Evolutionary conservation across 2,888 invertebrate species (phyloP).

Genomic region (Myopa testacea): DNA sequence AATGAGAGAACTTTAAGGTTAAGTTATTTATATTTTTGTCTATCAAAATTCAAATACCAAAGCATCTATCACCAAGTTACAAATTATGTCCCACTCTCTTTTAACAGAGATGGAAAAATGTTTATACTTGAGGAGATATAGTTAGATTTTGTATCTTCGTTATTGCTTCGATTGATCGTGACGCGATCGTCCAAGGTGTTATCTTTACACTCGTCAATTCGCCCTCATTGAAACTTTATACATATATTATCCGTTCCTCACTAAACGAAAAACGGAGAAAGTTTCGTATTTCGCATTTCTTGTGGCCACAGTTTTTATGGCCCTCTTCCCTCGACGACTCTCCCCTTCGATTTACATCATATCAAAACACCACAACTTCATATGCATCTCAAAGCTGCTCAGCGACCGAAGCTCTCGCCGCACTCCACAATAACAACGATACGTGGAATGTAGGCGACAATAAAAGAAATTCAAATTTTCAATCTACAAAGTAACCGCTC

Average conservation of each 20-base stretch:
- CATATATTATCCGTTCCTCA: slow-evolving; percentile 4
- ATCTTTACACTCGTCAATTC: not conserved
- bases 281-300: slow-evolving; percentile 61
- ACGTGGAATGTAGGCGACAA: not conserved
- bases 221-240: slow-evolving; percentile 11
- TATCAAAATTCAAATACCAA: no score
- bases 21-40: no score
- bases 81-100: no score
- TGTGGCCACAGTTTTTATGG: slow-evolving; percentile 37
- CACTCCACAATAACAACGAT: not conserved
- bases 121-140: no score
- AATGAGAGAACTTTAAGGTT: no score
- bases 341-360: not conserved
- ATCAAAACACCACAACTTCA: not conserved
- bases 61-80: no score
- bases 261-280: slow-evolving; percentile 52
- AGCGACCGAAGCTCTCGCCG: not conserved
- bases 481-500: slow-evolving; percentile 22
- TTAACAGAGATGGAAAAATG: no score
- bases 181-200: no score
- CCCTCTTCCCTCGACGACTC: not conserved
- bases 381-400: not conserved
- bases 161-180: no score
- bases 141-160: no score
- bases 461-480: slow-evolving; percentile 9